A percentile compares a stretch with the other conserved stretches of the same genome.
phyloP scores from a whole-genome alignment of 1,140 invertebrate genomes.

The Catajapyx aquilonaris region DNA sequence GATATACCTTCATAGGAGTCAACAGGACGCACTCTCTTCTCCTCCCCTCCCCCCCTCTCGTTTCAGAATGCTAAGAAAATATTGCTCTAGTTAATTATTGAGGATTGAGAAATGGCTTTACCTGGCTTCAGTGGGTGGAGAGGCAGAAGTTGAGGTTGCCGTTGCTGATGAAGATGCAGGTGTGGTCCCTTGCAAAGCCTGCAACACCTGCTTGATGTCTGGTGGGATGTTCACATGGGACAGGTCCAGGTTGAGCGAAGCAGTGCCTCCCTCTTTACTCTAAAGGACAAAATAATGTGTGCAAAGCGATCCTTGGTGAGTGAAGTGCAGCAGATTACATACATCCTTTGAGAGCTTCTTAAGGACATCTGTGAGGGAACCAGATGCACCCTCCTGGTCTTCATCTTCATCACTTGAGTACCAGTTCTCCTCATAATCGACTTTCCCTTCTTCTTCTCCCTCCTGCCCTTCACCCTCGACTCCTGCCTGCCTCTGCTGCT shows the following conservation, averaged over 20 bases:
- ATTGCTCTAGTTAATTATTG: no score
- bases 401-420: constrained; percentile 58
- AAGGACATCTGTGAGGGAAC: constrained; percentile 15
- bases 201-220: constrained; percentile 3
- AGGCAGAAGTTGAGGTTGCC: background rate
- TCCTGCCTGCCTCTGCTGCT: constrained; percentile 35
- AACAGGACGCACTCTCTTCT: no score
- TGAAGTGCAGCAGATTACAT: constrained; percentile 5
- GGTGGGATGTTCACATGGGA: constrained; percentile 2
- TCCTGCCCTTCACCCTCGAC: constrained; percentile 22
- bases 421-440: constrained; percentile 41
- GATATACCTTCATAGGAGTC: no score
- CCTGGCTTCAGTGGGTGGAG: background rate
- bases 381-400: constrained; percentile 15
- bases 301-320: no score
- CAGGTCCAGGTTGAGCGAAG: no score
- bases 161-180: background rate
- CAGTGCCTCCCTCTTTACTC: no score
- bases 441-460: constrained; percentile 24
- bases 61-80: no score
- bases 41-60: no score
- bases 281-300: no score
- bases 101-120: background rate
- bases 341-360: constrained; percentile 15
- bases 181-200: background rate